Percentiles rank a stretch among this genome's conserved stretches.
Conservation (phyloP, 2,888 invertebrate species). For the Idaea biselata region DNA sequence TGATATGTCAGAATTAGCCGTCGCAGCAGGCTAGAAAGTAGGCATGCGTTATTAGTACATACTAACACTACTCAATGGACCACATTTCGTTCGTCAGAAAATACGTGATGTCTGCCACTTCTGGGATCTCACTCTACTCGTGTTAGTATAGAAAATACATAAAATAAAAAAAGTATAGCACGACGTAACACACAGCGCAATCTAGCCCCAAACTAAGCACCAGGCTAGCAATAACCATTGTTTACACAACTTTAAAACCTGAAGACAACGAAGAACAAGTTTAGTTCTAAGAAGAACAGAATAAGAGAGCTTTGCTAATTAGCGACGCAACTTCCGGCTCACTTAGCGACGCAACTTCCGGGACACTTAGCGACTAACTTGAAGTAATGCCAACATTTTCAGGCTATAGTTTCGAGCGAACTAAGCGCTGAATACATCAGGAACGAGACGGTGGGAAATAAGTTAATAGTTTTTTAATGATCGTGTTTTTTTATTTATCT, state of each 20-base stretch:
- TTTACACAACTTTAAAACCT: neutral
- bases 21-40: too few species aligned
- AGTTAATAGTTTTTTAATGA: neutral
- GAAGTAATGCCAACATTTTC: neutral
- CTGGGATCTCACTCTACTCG: too few species aligned
- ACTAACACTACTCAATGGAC: too few species aligned
- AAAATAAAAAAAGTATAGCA: neutral
- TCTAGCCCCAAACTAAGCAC: too few species aligned
- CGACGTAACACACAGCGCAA: neutral
- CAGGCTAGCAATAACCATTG: neutral
- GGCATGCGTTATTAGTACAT: too few species aligned
- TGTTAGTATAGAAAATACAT: too few species aligned
- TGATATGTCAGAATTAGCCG: too few species aligned
- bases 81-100: too few species aligned
- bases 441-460: neutral
- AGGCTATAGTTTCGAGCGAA: neutral
- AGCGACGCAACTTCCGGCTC: neutral
- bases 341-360: neutral
- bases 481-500: too few species aligned
- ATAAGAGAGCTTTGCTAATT: conserved; percentile 1
- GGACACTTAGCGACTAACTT: neutral
- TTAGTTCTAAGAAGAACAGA: neutral
- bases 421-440: neutral
- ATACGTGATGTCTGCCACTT: too few species aligned
- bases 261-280: neutral